Evolutionary conservation across 2,888 invertebrate genomes (phyloP).

Genomic region (Lasiommata megera): DNA sequence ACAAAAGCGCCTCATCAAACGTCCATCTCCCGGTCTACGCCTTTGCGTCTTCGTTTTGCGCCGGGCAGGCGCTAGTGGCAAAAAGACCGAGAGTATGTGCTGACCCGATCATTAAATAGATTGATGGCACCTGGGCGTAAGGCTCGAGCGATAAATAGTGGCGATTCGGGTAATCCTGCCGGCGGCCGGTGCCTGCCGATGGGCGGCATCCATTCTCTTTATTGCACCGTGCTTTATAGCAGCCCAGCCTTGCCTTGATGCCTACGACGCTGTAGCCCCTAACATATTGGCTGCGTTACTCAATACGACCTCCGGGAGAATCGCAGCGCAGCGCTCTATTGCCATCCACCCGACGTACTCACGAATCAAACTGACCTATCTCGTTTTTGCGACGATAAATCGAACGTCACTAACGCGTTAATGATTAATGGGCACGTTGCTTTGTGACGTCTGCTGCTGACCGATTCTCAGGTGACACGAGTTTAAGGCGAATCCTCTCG

Average conservation of each 20-base stretch:
- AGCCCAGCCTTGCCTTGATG: slow-evolving; percentile 68
- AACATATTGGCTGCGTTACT: slow-evolving; percentile 61
- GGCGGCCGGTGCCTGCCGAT: slow-evolving; percentile 71
- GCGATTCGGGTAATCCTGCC: slow-evolving; percentile 79
- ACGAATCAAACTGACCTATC: slow-evolving; percentile 28
- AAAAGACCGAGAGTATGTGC: slow-evolving; percentile 77
- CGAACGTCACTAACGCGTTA: slow-evolving; percentile 25
- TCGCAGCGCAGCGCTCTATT: slow-evolving; percentile 26
- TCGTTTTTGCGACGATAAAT: slow-evolving; percentile 31
- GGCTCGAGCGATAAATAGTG: slow-evolving; percentile 80
- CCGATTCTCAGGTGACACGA: slow-evolving; percentile 24
- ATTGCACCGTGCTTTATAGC: slow-evolving; percentile 80
- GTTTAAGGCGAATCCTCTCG: slow-evolving; percentile 5
- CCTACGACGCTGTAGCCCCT: slow-evolving; percentile 62
- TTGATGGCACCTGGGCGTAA: slow-evolving; percentile 81
- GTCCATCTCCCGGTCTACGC: slow-evolving; percentile 68
- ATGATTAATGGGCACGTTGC: slow-evolving; percentile 32
- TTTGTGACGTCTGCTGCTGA: slow-evolving; percentile 20
- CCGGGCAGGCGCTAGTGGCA: slow-evolving; percentile 55
- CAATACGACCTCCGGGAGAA: slow-evolving; percentile 39
- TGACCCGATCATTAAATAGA: slow-evolving; percentile 82
- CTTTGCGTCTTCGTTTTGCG: slow-evolving; percentile 66
- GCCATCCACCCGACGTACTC: slow-evolving; percentile 19
- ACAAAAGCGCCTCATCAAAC: slow-evolving; percentile 80
- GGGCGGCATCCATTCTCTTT: slow-evolving; percentile 81